Percentiles rank a stretch among this genome's conserved stretches.
These are phyloP conservation scores for Liopterus haemorrhoidalis DNA, from an alignment of 2,888 invertebrate genomes.

Conservation along the genomic window DNA sequence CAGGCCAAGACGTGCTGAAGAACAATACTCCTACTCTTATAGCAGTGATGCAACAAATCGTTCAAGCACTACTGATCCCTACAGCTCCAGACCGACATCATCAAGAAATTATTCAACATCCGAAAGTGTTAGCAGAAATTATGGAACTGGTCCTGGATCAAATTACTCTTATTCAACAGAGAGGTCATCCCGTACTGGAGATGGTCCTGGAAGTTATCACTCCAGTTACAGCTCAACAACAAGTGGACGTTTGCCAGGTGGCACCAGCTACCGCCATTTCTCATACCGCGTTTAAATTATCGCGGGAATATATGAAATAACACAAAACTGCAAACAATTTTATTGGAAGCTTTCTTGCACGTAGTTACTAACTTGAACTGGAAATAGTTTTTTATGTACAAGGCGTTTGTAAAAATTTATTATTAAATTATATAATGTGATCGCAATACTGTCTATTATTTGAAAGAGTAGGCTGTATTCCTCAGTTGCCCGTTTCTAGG, in stretches of 20 bases:
- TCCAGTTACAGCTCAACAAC: slow-evolving; percentile 71
- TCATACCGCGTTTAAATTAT: slow-evolving; percentile 75
- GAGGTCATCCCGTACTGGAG: slow-evolving; percentile 62
- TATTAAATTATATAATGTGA: slow-evolving; percentile 11
- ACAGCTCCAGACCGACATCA: slow-evolving; percentile 54
- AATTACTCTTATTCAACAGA: slow-evolving; percentile 69
- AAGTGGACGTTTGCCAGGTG: slow-evolving; percentile 76
- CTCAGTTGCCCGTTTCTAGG: neutral
- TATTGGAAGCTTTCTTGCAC: neutral
- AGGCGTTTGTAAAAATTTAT: too few species aligned
- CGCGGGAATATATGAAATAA: neutral
- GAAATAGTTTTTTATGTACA: slow-evolving; percentile 13
- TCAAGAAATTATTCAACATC: slow-evolving; percentile 61
- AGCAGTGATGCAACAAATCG: slow-evolving; percentile 54
- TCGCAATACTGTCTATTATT: slow-evolving; percentile 10
- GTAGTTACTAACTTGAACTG: neutral
- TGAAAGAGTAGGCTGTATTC: too few species aligned
- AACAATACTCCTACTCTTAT: slow-evolving; percentile 83
- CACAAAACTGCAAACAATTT: neutral
- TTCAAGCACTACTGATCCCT: slow-evolving; percentile 51
- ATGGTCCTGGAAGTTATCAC: slow-evolving; percentile 72
- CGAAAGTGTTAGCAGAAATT: slow-evolving; percentile 62
- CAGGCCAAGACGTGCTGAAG: slow-evolving; percentile 63
- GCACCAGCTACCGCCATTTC: slow-evolving; percentile 77
- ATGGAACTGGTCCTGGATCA: slow-evolving; percentile 60